Conservation (phyloP, 2,888 invertebrate genomes). For the Diloba caeruleocephala region DNA sequence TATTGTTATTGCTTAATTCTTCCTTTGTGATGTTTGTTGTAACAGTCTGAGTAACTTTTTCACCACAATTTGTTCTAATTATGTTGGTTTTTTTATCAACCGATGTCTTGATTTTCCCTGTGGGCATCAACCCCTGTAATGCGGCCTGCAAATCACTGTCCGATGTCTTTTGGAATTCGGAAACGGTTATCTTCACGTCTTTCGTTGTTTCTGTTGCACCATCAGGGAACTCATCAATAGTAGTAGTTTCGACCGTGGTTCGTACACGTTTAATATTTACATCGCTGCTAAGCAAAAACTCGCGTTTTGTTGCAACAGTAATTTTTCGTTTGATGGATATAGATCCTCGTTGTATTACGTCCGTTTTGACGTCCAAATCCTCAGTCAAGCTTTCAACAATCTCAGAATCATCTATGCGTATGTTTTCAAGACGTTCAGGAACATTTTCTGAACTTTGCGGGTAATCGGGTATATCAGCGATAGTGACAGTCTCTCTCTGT, state of each 20-base stretch:
- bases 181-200: constrained; percentile 86
- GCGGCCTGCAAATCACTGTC: constrained; percentile 83
- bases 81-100: constrained; percentile 86
- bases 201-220: constrained; percentile 88
- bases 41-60: constrained; percentile 80
- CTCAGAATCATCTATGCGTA: constrained; percentile 73
- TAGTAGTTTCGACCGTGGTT: constrained; percentile 87
- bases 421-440: constrained; percentile 60
- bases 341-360: constrained; percentile 73
- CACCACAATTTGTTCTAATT: constrained; percentile 79
- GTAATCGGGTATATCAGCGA: constrained; percentile 73
- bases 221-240: constrained; percentile 84
- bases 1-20: constrained; percentile 76
- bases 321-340: constrained; percentile 77
- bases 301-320: constrained; percentile 83
- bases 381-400: constrained; percentile 78
- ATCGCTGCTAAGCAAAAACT: constrained; percentile 85
- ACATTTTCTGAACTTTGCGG: constrained; percentile 57
- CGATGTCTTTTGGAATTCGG: constrained; percentile 84
- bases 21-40: constrained; percentile 83
- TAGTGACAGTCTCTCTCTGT: constrained; percentile 80
- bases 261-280: constrained; percentile 88
- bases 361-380: constrained; percentile 79
- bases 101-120: constrained; percentile 81
- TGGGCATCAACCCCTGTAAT: constrained; percentile 76